Evolutionary conservation across 37 sponge, comb jelly and placozoan species (phyloP), one percentile per base, ranked within the genome.

Genomic region (Beroe ovata): DNA sequence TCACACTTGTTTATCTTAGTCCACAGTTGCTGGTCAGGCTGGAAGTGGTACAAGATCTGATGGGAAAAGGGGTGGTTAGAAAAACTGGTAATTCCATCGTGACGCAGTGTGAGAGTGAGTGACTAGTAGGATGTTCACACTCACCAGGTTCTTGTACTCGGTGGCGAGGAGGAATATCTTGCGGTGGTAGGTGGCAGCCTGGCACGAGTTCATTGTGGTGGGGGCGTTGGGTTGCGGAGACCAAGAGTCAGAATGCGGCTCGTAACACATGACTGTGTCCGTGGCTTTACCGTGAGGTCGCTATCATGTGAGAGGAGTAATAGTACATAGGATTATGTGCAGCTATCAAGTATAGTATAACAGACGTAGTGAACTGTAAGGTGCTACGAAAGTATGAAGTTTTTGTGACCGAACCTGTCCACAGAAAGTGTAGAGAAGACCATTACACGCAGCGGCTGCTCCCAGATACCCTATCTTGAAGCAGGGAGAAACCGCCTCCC

Each of bases 381-480:
- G n/a, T n/a, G n/a, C n/a, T n/a, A n/a, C n/a, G n/a, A n/a, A n/a
- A n/a, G n/a, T n/a, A n/a, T n/a, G n/a, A n/a, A n/a, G n/a, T n/a
- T n/a, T n/a, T n/a, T n/a, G n/a, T n/a, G 54, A 47, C 26, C 41
- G 29, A 6, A 77, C 84, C 84, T 77, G 84, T 20, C 84, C 84
- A 42, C 84, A 77, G 84, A 77, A 77, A 40, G 84, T 77, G 38
- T 42, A 77, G 54, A 77, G 84, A 8, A 77, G 47, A 4, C 84
- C 84, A 77, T 77, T 77, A 40, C 84, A 77, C 16, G 84, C 84
- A 23, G 84, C 84, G 21, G 84, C 84, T 32, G 84, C 84, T 6
- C 84, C 84, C 54, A 32, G 84, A 25, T 77, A 77, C 1, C 84
- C 84, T 42, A 77, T 77, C 84, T 77, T 77, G 47, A 77, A 77